A percentile compares a stretch with the other conserved stretches of the same genome.
phyloP scores from a whole-genome alignment of 2,797 vertebrate species.

The Cephalopachus bancanus region DNA sequence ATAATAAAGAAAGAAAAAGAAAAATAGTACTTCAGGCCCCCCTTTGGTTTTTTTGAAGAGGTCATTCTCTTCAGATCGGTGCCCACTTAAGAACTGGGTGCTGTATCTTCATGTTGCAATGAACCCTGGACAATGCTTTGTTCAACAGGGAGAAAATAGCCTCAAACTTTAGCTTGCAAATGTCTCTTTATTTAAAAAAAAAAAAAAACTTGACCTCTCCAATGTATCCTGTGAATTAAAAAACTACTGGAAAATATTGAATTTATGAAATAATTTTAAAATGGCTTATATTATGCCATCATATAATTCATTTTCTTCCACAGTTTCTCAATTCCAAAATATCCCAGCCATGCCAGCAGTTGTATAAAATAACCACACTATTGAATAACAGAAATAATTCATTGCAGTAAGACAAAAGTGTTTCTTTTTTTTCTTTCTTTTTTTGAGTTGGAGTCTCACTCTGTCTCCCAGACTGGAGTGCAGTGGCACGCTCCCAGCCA shows the following conservation, averaged over 20 bases:
- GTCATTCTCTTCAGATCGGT: neutral
- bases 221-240: neutral
- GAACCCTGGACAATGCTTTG: neutral
- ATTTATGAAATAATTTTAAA: conserved; percentile 33
- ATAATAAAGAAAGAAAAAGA: too few relatives aligned
- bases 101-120: neutral
- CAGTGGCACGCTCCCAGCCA: too few relatives aligned
- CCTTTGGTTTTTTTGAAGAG: neutral
- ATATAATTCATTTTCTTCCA: neutral
- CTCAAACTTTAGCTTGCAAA: neutral
- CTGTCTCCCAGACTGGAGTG: too few relatives aligned
- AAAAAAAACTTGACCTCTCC: neutral
- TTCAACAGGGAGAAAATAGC: neutral
- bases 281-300: neutral
- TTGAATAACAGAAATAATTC: neutral
- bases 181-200: conserved; percentile 30
- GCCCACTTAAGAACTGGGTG: neutral
- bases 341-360: neutral
- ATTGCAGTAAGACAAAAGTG: neutral
- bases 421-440: neutral
- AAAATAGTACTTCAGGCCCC: neutral
- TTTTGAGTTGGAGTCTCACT: too few relatives aligned
- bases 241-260: neutral
- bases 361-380: neutral
- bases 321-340: neutral